Conservation (phyloP, 1,140 invertebrate species). For the Sweltsa coloradensis region DNA sequence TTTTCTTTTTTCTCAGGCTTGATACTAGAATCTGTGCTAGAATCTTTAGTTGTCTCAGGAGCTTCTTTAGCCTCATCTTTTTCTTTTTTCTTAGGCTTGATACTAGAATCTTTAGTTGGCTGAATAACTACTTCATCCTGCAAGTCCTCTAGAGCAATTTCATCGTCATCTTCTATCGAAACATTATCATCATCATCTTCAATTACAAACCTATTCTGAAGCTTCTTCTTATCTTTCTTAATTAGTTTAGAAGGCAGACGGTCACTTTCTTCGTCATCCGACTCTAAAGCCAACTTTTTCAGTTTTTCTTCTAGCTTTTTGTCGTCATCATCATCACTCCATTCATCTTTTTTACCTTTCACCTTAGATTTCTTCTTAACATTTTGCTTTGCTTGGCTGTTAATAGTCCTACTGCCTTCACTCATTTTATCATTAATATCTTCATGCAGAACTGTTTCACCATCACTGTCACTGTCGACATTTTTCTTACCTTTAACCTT, state of each 20-base stretch:
- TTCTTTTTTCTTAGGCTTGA: conserved; percentile 15
- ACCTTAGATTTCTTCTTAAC: conserved; percentile 12
- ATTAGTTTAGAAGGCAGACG: conserved; percentile 18
- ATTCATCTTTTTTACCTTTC: conserved; percentile 24
- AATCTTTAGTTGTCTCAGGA: no score
- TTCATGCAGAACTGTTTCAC: not conserved
- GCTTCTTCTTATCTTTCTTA: conserved; percentile 20
- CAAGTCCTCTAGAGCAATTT: conserved; percentile 2
- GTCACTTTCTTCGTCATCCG: conserved; percentile 24
- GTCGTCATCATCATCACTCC: conserved; percentile 35
- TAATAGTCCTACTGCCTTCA: no score
- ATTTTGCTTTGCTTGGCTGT: conserved; percentile 1
- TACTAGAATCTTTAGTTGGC: conserved; percentile 17
- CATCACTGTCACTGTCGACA: conserved; percentile 8
- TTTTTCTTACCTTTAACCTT: conserved; percentile 12
- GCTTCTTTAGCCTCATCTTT: conserved; percentile 12
- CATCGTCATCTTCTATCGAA: conserved; percentile 16
- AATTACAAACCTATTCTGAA: conserved; percentile 23
- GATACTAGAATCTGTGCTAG: no score
- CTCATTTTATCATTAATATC: no score
- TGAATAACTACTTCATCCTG: conserved; percentile 14
- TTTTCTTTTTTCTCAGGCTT: conserved; percentile 15
- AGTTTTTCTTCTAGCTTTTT: conserved; percentile 1
- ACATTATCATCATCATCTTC: conserved; percentile 16
- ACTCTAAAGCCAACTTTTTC: conserved; percentile 13